Conservation (phyloP, 2,113 vertebrate genomes). For the Genyomyrus donnyi region DNA sequence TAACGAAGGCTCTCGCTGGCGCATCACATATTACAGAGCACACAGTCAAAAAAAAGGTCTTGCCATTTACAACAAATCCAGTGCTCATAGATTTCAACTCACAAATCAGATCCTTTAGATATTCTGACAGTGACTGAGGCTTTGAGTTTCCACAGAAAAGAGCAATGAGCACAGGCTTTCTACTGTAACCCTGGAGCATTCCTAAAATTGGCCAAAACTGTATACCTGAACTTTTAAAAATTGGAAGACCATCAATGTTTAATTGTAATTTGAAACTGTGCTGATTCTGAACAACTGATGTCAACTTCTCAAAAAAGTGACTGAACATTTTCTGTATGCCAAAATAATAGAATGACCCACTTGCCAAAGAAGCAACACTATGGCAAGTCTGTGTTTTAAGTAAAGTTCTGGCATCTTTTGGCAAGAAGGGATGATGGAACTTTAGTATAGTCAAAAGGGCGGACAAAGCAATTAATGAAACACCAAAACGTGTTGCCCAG, state of each 20-base stretch:
- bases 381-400: neutral
- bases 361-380: neutral
- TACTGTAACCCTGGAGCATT: constrained; percentile 14
- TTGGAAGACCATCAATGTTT: constrained; percentile 21
- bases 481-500: too few species aligned
- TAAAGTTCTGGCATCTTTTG: neutral
- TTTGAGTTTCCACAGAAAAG: constrained; percentile 25
- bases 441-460: neutral
- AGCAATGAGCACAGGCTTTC: constrained; percentile 20
- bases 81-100: constrained; percentile 20
- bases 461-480: too few species aligned
- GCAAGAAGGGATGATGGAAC: neutral
- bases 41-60: constrained; percentile 8
- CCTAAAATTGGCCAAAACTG: constrained; percentile 8
- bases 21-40: neutral
- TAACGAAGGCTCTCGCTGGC: neutral
- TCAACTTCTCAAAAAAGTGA: neutral
- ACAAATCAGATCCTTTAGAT: neutral
- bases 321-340: neutral
- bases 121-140: constrained; percentile 14
- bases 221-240: constrained; percentile 22
- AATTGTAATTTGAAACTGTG: constrained; percentile 17
- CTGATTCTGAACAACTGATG: neutral
- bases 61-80: constrained; percentile 24
- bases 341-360: neutral